Evolutionary conservation across 2,888 invertebrate genomes (phyloP), one percentile per base, ranked within the genome.

Genomic region (Bellardia pandia): DNA sequence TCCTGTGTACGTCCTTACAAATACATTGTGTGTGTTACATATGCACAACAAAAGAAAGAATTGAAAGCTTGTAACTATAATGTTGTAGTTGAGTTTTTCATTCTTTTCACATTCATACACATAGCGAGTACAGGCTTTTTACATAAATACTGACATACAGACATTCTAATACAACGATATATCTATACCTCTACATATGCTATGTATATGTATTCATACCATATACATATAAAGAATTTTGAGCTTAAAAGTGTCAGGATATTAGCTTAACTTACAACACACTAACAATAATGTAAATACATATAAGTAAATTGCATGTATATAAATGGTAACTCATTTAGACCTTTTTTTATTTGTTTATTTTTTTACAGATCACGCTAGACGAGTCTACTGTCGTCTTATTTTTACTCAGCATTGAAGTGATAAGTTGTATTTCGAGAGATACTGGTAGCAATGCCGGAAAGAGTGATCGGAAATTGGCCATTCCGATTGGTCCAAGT

Each of bases 171-270:
- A n/a, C 56, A 3, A 37, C 6, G 4, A 37, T 37, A 37, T 5
- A 2, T 37, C 4, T 6, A 37, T 37, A 16, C 0, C 8, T 56
- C 8, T 56, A 6, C 23, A 56, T 56, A 56, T 9, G 1, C 14
- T 14, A 14, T 5, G 23, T 48, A n/a, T 45, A 53, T 9, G 16
- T 23, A n/a, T 62, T 37, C 56, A 40, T 48, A 16, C 23, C 23
- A 23, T 16, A n/a, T 69, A n/a, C n/a, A n/a, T n/a, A 37, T 71
- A 79, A 58, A 48, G 60, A 56, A 74, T 82, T 66, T 37, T 74
- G 42, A 62, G 86, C 86, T 86, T 77, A 60, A 77, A 86, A 81
- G 81, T 81, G 81, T 86, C 85, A 86, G 85, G 40, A 81, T 86
- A 86, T 86, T 81, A 81, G 81, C 80, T 66, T 81, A 66, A 56